phyloP scores from a whole-genome alignment of 2,113 vertebrate genomes.

The Butorides virescens region DNA sequence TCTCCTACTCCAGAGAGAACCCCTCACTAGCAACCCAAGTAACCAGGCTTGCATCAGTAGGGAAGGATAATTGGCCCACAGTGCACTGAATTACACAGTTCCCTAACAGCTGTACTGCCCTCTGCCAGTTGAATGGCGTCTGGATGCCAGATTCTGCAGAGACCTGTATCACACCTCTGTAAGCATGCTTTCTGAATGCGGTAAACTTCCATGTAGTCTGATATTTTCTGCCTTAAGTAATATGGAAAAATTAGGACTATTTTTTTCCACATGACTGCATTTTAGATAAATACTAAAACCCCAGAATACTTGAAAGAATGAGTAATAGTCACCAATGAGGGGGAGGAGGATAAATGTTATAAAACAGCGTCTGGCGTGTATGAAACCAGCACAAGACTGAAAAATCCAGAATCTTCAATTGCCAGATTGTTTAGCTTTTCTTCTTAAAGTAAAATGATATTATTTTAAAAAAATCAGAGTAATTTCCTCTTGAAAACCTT shows the following conservation, averaged over 20 bases:
- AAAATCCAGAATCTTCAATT: constrained; percentile 9
- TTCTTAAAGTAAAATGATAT: neutral
- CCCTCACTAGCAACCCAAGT: neutral
- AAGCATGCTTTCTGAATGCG: neutral
- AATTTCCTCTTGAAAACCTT: neutral
- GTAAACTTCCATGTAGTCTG: neutral
- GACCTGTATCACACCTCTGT: neutral
- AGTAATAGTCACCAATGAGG: constrained; percentile 56
- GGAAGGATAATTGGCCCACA: neutral
- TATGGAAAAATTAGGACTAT: neutral
- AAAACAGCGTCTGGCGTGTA: constrained; percentile 46
- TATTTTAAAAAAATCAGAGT: neutral
- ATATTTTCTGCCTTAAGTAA: neutral
- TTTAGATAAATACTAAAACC: constrained; percentile 43
- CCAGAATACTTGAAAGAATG: constrained; percentile 38
- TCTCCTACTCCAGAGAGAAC: neutral
- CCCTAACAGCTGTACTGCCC: neutral
- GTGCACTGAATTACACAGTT: neutral
- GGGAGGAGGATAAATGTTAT: constrained; percentile 49
- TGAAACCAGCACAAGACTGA: constrained; percentile 17
- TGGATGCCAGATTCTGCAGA: neutral
- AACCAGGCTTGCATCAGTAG: neutral
- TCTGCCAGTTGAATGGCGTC: neutral
- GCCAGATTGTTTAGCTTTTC: neutral
- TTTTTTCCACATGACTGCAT: neutral